Evolutionary conservation across 2,888 invertebrate genomes (phyloP), one percentile per base, ranked within the genome.

Genomic region (Pogonocherus hispidulus): DNA sequence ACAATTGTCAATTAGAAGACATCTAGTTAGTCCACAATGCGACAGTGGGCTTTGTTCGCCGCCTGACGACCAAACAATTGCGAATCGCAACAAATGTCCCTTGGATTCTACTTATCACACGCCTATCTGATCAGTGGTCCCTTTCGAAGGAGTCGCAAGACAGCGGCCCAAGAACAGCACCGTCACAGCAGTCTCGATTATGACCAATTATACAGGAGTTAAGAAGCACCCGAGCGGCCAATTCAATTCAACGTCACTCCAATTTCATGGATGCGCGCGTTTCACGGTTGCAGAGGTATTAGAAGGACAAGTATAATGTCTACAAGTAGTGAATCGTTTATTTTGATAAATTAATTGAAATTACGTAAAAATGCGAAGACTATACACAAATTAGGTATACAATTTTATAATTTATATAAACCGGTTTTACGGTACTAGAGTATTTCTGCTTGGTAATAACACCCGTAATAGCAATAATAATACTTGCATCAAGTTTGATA

Each of bases 1-100:
- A 85, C 85, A 84, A 84, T 85, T 84, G 84, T 84, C 84, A 84
- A 84, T 84, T 85, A 84, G 84, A 84, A 79, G 83, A 81, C 83
- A 75, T 84, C 84, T 82, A 84, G 84, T 84, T 84, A 84, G 83
- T 78, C 79, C 79, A 81, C 82, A 82, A 82, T 83, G 82, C 82
- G 83, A 83, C 83, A 83, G 83, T 78, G 66, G 75, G 79, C 82
- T 83, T 83, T 84, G 83, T 84, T 83, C 78, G 82, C 77, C 81
- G 79, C 79, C 78, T 78, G 79, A 79, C 76, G 78, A 76, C 67
- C 76, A 80, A 82, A 84, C 84, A 84, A 84, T 84, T 83, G 82
- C 79, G 81, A 79, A 81, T 79, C 79, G 79, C 81, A 83, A 84
- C 83, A 79, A 83, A 84, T 83, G 83, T 83, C 81, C 78, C 75